Percentiles rank a stretch among this genome's conserved stretches.
Evolutionary conservation across 2,888 invertebrate species (phyloP).

Genomic region (Heliconius erato): DNA sequence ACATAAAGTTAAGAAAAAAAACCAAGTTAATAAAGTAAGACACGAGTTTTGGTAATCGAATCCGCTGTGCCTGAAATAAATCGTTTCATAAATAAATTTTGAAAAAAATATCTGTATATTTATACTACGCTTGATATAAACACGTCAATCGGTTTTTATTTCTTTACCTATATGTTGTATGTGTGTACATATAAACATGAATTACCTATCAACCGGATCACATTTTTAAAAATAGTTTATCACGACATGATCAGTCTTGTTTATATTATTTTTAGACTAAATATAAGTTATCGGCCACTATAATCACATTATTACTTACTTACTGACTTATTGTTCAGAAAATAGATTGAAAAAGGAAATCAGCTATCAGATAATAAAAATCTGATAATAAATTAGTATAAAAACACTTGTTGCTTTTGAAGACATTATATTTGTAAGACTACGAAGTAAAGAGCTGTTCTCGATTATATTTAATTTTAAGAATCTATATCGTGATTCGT

Average conservation of each 20-base stretch:
- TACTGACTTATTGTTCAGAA: slow-evolving; percentile 30
- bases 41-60: no score
- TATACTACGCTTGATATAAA: no score
- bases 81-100: no score
- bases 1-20: no score
- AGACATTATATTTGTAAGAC: slow-evolving; percentile 3
- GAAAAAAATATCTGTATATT: no score
- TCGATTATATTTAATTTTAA: neutral
- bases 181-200: neutral
- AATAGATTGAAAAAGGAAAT: slow-evolving; percentile 34
- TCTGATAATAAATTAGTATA: slow-evolving; percentile 48
- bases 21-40: no score
- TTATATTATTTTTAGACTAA: slow-evolving; percentile 20
- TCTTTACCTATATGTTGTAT: no score
- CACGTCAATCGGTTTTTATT: no score
- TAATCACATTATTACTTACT: neutral
- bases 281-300: slow-evolving; percentile 3
- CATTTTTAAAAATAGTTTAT: slow-evolving; percentile 17
- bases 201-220: neutral
- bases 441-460: neutral
- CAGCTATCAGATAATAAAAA: slow-evolving; percentile 31
- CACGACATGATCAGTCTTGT: neutral
- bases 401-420: slow-evolving; percentile 29
- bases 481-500: neutral
- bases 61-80: no score